Evolutionary conservation across 2,888 invertebrate genomes (phyloP).

Genomic region (Punctoribates punctum): DNA sequence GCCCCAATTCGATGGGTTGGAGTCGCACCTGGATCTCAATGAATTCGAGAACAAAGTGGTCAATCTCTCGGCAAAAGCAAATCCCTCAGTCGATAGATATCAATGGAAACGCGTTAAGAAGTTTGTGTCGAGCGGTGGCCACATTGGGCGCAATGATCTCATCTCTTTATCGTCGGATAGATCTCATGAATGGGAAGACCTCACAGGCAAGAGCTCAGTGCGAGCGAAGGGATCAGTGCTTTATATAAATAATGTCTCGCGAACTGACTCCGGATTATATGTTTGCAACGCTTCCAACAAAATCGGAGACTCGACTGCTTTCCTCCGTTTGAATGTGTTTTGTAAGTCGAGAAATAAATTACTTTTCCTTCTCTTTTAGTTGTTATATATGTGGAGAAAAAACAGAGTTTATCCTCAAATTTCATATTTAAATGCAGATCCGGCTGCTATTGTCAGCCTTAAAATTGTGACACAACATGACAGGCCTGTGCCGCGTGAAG

Average conservation of each 20-base stretch:
- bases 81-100: slow-evolving; percentile 29
- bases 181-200: slow-evolving; percentile 18
- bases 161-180: slow-evolving; percentile 19
- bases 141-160: slow-evolving; percentile 16
- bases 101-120: slow-evolving; percentile 25
- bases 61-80: slow-evolving; percentile 17
- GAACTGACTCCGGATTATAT: slow-evolving; percentile 40
- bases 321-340: slow-evolving; percentile 10
- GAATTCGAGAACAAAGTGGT: slow-evolving; percentile 23
- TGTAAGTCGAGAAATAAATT: slow-evolving; percentile 37
- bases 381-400: too few species aligned
- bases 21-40: slow-evolving; percentile 28
- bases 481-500: slow-evolving; percentile 35
- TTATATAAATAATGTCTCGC: slow-evolving; percentile 40
- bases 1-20: background rate
- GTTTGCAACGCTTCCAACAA: slow-evolving; percentile 40
- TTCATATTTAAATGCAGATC: slow-evolving; percentile 13
- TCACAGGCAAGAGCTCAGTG: slow-evolving; percentile 21
- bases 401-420: slow-evolving; percentile 2
- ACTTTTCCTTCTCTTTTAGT: background rate
- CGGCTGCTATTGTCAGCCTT: slow-evolving; percentile 18
- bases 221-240: slow-evolving; percentile 34
- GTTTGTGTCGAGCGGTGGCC: background rate
- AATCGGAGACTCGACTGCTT: slow-evolving; percentile 36
- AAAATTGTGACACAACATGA: slow-evolving; percentile 30